Base-by-base conservation (phyloP, 2,888 invertebrate genomes). In the Emmelina monodactyla region DNA sequence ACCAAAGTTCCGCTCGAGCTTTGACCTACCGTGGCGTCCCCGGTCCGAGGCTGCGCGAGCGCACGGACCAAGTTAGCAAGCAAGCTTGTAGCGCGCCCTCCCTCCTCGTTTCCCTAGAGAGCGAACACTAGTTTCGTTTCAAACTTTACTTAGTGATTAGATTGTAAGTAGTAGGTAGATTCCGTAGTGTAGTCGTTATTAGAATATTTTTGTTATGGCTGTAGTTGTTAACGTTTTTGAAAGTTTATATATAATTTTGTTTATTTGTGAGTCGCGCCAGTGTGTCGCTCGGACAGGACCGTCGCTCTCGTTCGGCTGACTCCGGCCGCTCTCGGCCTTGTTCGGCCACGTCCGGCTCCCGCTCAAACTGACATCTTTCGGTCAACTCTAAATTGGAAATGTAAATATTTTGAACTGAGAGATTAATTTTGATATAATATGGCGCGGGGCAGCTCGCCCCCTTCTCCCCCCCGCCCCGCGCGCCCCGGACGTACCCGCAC, bases 151-250 rank as follows among this genome's bases (percentile, higher is more conserved):
- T 75, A 78, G 73, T 60, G 55, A 50, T 63, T 76, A 78, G 75
- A 11, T 68, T 60, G n/a, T 76, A 75, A 62, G 66, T 76, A 78
- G 75, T 58, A 50, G 43, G 70, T 78, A 78, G 76, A 61, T 68
- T 70, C 66, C 70, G 71, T 78, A 78, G 78, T 42, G 66, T 78
- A 76, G 75, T 67, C 55, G 66, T 75, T 72, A 66, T 71, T 78
- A 78, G 73, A 65, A 41, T 76, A 75, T 75, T 78, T 78, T 78
- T 76, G 75, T 76, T 78, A 78, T 76, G 75, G 73, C 76, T 71
- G 76, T 76, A 78, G 78, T 65, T 73, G 76, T 78, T 76, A 75
- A 76, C 66, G 62, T 71, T 76, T 72, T 73, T 67, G 60, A 73
- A 73, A 71, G 68, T 75, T 76, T 75, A 70, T 73, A 67, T 69